A percentile compares a stretch with the other conserved stretches of the same genome.
These are phyloP conservation scores for Crambe crambe DNA, from an alignment of 37 sponge, comb jelly and placozoan species.

Conservation along the genomic window DNA sequence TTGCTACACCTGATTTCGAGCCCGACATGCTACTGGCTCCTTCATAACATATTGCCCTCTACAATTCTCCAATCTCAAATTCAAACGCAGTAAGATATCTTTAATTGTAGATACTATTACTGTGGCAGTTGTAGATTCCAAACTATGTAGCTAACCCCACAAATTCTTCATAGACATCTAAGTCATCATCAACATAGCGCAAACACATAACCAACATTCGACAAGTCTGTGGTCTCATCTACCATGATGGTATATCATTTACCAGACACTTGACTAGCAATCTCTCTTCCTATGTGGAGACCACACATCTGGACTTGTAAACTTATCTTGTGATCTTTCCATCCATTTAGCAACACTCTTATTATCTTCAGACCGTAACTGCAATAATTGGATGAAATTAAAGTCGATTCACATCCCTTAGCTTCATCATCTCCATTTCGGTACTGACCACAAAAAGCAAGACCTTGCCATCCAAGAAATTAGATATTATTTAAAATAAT, in stretches of 20 bases:
- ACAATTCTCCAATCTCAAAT: background rate
- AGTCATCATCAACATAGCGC: background rate
- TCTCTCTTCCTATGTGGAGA: background rate
- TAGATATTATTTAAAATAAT: slow-evolving; percentile 20
- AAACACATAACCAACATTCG: background rate
- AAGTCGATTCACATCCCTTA: background rate
- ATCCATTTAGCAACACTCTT: background rate
- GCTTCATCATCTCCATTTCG: background rate
- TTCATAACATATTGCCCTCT: background rate
- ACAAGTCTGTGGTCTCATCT: background rate
- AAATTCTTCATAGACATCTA: background rate
- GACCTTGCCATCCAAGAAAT: background rate
- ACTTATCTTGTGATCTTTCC: background rate
- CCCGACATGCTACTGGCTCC: background rate
- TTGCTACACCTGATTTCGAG: background rate
- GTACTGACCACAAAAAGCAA: background rate
- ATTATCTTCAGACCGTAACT: background rate
- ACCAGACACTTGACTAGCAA: background rate
- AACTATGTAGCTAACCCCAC: background rate
- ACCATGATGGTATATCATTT: background rate
- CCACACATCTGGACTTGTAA: background rate
- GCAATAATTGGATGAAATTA: background rate
- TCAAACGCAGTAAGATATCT: background rate
- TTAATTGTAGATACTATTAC: too few species aligned
- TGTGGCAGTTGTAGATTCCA: background rate